Base-by-base conservation (phyloP, 2,888 invertebrate genomes). In the Acleris emargana region DNA sequence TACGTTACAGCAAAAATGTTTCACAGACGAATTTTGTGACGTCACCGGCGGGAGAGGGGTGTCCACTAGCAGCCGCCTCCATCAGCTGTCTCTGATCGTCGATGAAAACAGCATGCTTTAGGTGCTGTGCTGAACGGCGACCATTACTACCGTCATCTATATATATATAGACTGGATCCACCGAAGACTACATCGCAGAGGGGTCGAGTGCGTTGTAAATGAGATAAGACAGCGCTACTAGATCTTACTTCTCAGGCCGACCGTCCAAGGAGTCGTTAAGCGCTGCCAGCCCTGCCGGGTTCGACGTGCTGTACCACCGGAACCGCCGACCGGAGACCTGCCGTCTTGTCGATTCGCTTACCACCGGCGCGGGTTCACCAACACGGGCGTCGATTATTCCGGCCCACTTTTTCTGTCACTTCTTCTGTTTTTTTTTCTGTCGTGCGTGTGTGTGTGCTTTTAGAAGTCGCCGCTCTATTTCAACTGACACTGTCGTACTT, bases 201-300 rank as follows among this genome's bases (percentile, higher is more conserved):
- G 51, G 5, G 22, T 22, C 3, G 70, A 71, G 17, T 47, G 51
- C 9, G 69, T 71, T 4, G 59, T 61, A 5, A 74, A 76, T 51
- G 71, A 74, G 9, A 54, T 73, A 1, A 61, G 75, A 22, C 75
- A 76, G 53, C 61, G 62, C 3, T 73, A 70, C 16, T 76, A 73
- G 72, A 52, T 76, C 11, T 1, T 70, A 1, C 51, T 61, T 1
- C 47, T 76, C 11, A 63, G 75, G 3, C 71, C 72, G 0, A 63
- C 68, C 0, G 67, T 71, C 7, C 50, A 66, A 9, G 13, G 50
- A 1, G 61, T 72, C 11, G 63, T 45, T 18, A 32, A 45, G 0
- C 20, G 51, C 11, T 74, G 73, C 58, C 45, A 53, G 6, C 32
- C 20, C 11, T 74, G 74, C 63, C 53, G 60, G 1, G 32, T 72